A percentile compares a stretch with the other conserved stretches of the same genome.
phyloP scores from a whole-genome alignment of 2,113 vertebrate genomes.

The Prochilodus magdalenae region DNA sequence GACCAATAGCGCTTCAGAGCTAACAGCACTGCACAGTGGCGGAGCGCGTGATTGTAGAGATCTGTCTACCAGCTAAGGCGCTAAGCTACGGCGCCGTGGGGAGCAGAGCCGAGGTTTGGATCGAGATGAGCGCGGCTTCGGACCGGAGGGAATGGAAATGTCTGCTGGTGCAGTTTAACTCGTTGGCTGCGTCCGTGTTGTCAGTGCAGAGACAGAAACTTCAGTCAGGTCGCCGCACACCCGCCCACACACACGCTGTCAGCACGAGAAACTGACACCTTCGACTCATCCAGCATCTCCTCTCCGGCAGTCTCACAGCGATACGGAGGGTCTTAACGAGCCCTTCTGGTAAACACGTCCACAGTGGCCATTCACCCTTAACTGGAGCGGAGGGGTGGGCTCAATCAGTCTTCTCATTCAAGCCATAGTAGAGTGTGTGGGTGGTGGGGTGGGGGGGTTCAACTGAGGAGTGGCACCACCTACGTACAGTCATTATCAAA shows the following conservation, averaged over 20 bases:
- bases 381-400: no score
- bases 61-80: not conserved
- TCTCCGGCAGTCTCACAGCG: not conserved
- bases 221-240: not conserved
- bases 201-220: constrained; percentile 9
- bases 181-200: not conserved
- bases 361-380: no score
- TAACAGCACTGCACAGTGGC: not conserved
- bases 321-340: no score
- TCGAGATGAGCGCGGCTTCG: not conserved
- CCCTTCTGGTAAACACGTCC: no score
- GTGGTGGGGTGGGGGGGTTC: no score
- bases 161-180: not conserved
- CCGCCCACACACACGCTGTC: not conserved
- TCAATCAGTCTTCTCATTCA: no score
- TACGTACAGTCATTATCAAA: no score
- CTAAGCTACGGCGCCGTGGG: not conserved
- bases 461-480: no score
- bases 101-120: not conserved
- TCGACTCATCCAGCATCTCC: not conserved
- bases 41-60: not conserved
- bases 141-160: not conserved
- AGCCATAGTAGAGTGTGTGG: not conserved
- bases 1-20: not conserved
- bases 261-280: not conserved